These are phyloP conservation scores for Hemiprocne comata DNA, from an alignment of 2,113 vertebrate species.

Conservation along the genomic window DNA sequence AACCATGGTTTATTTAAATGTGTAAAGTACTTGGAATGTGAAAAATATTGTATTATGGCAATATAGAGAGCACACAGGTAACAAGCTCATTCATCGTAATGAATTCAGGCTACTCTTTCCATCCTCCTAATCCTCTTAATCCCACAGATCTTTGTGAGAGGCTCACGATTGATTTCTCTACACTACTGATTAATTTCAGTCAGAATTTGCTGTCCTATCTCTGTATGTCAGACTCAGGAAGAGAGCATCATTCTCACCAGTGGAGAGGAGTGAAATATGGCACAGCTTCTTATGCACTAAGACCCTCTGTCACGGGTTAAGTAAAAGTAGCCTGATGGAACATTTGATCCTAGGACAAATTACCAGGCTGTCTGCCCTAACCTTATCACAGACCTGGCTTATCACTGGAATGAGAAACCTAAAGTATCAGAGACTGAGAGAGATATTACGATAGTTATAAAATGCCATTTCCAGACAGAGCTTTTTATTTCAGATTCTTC, in stretches of 20 bases:
- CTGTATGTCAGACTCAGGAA: not conserved
- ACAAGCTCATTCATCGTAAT: not conserved
- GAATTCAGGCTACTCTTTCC: conserved; percentile 11
- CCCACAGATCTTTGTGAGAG: not conserved
- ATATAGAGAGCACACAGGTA: not conserved
- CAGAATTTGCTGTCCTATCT: not conserved
- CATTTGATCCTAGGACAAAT: not conserved
- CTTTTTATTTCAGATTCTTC: conserved; percentile 89
- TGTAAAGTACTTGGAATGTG: conserved; percentile 45
- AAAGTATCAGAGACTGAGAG: conserved; percentile 19
- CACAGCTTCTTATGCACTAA: conserved; percentile 1
- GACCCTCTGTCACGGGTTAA: not conserved
- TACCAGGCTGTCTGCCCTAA: conserved; percentile 22
- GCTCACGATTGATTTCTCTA: not conserved
- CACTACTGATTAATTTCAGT: not conserved
- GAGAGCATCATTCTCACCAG: not conserved
- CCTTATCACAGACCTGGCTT: not conserved
- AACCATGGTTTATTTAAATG: conserved; percentile 75
- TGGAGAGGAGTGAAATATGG: conserved; percentile 7
- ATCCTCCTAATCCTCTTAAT: not conserved
- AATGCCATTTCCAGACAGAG: not conserved
- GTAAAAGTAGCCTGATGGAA: not conserved
- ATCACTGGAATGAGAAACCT: conserved; percentile 52
- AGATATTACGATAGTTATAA: not conserved
- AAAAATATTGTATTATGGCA: conserved; percentile 19